phyloP scores from a whole-genome alignment of 2,888 invertebrate genomes.

The Pecten maximus region DNA sequence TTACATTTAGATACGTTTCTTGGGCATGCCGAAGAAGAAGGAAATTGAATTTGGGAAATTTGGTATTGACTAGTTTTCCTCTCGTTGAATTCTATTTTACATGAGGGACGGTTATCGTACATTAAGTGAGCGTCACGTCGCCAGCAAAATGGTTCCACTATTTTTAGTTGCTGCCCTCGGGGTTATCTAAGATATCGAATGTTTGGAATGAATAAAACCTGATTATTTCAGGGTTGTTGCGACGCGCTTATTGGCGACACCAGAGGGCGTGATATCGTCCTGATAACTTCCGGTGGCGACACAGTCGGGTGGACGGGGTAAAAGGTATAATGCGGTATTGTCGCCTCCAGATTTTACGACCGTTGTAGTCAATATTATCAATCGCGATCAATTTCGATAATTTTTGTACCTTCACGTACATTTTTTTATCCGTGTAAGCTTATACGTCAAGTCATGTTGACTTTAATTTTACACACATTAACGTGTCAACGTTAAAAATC shows the following conservation, averaged over 20 bases:
- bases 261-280: slow-evolving; percentile 6
- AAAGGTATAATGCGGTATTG: background rate
- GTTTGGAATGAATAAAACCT: background rate
- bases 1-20: slow-evolving; percentile 33
- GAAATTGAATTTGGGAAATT: background rate
- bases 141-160: background rate
- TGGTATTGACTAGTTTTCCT: background rate
- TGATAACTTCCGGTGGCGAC: slow-evolving; percentile 27
- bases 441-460: background rate
- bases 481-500: background rate
- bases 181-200: slow-evolving; percentile 35
- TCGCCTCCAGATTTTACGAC: background rate
- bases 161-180: background rate
- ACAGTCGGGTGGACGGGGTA: background rate
- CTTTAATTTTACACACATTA: background rate
- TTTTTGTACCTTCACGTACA: background rate
- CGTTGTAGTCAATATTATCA: background rate
- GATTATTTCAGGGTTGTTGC: background rate
- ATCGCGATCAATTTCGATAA: background rate
- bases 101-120: background rate
- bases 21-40: background rate
- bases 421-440: background rate
- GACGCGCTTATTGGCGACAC: slow-evolving; percentile 7
- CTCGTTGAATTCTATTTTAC: background rate
- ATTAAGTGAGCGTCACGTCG: background rate